Evolutionary conservation across 1,140 invertebrate species (phyloP).

Genomic region (Littorina saxatilis): DNA sequence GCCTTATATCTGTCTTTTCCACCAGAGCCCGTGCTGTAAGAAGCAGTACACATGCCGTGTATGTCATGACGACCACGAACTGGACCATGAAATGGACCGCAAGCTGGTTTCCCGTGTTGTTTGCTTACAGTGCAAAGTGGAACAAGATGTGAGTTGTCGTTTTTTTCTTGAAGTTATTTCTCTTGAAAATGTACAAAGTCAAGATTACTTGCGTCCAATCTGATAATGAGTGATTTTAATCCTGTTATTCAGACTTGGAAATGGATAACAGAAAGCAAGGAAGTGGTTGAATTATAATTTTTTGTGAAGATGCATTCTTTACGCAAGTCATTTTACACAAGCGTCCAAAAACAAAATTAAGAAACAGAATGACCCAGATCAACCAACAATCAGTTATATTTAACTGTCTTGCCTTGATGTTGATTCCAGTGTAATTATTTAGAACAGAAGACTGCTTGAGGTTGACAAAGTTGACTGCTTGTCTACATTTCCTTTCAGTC

Average conservation of each 20-base stretch:
- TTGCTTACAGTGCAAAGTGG: conserved; percentile 87
- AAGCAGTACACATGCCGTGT: conserved; percentile 92
- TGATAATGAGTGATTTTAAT: too few species aligned
- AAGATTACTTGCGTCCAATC: too few species aligned
- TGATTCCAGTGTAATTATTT: too few species aligned
- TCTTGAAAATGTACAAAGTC: too few species aligned
- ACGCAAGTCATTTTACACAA: neutral
- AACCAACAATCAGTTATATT: too few species aligned
- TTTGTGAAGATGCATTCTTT: neutral
- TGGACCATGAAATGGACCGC: conserved; percentile 85
- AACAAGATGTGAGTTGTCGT: conserved; percentile 81
- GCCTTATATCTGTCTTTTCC: neutral
- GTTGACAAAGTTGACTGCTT: too few species aligned
- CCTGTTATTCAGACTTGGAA: neutral
- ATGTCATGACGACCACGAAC: conserved; percentile 91
- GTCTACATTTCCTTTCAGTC: too few species aligned
- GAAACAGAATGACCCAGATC: too few species aligned
- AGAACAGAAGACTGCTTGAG: too few species aligned
- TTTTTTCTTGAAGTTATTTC: neutral
- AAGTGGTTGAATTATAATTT: neutral
- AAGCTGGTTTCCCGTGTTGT: conserved; percentile 88
- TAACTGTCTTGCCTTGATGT: too few species aligned
- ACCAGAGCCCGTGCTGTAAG: conserved; percentile 89
- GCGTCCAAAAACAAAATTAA: too few species aligned
- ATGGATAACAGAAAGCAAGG: conserved; percentile 3